These are phyloP conservation scores for Drosophila rellima DNA, from an alignment of 2,888 invertebrate genomes.

Conservation along the genomic window DNA sequence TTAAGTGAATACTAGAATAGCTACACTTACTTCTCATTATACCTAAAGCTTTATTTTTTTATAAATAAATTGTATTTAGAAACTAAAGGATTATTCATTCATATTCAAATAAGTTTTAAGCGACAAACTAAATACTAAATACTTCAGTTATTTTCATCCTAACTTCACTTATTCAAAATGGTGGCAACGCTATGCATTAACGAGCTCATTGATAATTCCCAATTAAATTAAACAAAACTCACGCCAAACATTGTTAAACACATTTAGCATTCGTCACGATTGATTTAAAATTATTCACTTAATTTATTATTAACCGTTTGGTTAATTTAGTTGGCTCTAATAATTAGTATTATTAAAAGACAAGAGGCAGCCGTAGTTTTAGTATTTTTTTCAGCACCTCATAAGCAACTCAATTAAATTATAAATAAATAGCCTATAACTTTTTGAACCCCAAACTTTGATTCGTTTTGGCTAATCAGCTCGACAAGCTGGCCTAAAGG, in stretches of 20 bases:
- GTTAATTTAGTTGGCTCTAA: slow-evolving; percentile 38
- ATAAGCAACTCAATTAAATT: slow-evolving; percentile 44
- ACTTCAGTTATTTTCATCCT: not conserved
- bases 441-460: slow-evolving; percentile 5
- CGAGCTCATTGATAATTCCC: not conserved
- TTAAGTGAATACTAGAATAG: slow-evolving; percentile 2
- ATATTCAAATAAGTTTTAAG: not conserved
- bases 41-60: not conserved
- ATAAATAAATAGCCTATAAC: slow-evolving; percentile 6
- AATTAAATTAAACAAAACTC: slow-evolving; percentile 14
- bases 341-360: slow-evolving; percentile 30
- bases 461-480: slow-evolving; percentile 28
- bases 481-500: slow-evolving; percentile 8
- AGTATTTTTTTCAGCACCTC: not conserved
- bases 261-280: slow-evolving; percentile 22
- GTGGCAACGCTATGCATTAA: not conserved
- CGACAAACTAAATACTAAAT: not conserved
- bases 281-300: slow-evolving; percentile 13
- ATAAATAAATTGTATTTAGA: not conserved
- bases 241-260: slow-evolving; percentile 14
- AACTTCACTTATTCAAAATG: not conserved
- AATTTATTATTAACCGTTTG: slow-evolving; percentile 30
- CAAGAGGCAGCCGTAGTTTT: not conserved
- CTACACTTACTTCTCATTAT: too few relatives aligned
- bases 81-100: not conserved